Percentiles rank a stretch among this genome's conserved stretches.
Conservation (phyloP, 53 echinoderm and acorn worm species). For the Zoroaster sp. region DNA sequence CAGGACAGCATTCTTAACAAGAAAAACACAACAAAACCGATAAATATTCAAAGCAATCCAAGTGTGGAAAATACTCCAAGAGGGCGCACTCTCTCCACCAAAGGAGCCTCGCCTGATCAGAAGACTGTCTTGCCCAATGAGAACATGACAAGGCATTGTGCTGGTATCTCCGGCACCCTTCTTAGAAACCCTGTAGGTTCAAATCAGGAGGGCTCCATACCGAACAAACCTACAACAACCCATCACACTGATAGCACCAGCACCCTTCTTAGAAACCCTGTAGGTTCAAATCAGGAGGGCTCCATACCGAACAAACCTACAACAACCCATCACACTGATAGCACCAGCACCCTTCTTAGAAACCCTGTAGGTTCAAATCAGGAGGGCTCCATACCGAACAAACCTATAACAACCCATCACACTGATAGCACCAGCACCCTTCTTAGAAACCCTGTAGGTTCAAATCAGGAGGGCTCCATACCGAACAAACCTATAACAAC, state of each 20-base stretch:
- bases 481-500: too few relatives aligned
- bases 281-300: neutral
- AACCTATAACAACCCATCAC: neutral
- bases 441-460: neutral
- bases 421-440: neutral
- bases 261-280: neutral
- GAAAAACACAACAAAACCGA: neutral
- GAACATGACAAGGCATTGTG: neutral
- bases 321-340: neutral
- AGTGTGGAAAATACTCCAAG: neutral
- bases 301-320: neutral
- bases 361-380: neutral
- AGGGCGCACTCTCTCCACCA: neutral
- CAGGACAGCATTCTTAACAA: neutral
- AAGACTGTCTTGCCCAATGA: neutral
- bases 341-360: neutral
- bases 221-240: neutral
- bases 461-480: neutral
- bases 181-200: neutral
- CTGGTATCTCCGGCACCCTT: neutral
- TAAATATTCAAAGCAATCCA: neutral
- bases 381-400: neutral
- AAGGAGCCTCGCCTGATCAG: neutral
- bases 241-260: neutral
- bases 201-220: neutral